Percentiles rank a stretch among this genome's conserved stretches.
Evolutionary conservation across 1,140 invertebrate genomes (phyloP).

Genomic region (Caenorhabditis briggsae): DNA sequence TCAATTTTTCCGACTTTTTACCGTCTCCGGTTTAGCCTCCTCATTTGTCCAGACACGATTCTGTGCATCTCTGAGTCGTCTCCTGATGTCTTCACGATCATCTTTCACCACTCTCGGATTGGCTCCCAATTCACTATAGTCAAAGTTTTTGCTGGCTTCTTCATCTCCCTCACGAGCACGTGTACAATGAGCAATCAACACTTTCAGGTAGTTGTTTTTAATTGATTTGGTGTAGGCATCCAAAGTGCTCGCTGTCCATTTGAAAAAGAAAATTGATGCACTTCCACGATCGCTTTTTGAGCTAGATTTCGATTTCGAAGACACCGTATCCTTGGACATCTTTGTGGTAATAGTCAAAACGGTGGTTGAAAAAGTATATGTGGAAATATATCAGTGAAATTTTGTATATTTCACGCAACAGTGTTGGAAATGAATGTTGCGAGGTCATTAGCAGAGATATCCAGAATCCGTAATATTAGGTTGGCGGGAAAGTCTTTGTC

Average conservation of each 20-base stretch:
- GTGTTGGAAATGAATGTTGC: too few relatives aligned
- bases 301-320: constrained; percentile 36
- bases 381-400: too few relatives aligned
- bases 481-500: too few relatives aligned
- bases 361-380: too few relatives aligned
- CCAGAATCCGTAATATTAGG: too few relatives aligned
- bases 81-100: constrained; percentile 28
- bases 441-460: too few relatives aligned
- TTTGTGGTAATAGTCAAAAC: neutral
- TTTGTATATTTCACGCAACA: too few relatives aligned
- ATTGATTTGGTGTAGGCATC: constrained; percentile 12
- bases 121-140: constrained; percentile 35
- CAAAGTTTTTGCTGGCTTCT: constrained; percentile 19
- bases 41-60: constrained; percentile 14
- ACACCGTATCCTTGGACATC: neutral
- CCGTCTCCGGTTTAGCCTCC: constrained; percentile 5
- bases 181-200: constrained; percentile 21
- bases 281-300: constrained; percentile 11
- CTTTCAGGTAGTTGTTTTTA: constrained; percentile 1
- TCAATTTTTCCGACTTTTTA: neutral
- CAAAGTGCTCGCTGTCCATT: constrained; percentile 6
- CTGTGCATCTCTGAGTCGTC: constrained; percentile 27
- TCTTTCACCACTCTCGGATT: constrained; percentile 34
- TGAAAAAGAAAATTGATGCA: constrained; percentile 21
- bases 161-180: constrained; percentile 35